Evolutionary conservation across 2,113 vertebrate species (phyloP).

Genomic region (Spheniscus mendiculus): DNA sequence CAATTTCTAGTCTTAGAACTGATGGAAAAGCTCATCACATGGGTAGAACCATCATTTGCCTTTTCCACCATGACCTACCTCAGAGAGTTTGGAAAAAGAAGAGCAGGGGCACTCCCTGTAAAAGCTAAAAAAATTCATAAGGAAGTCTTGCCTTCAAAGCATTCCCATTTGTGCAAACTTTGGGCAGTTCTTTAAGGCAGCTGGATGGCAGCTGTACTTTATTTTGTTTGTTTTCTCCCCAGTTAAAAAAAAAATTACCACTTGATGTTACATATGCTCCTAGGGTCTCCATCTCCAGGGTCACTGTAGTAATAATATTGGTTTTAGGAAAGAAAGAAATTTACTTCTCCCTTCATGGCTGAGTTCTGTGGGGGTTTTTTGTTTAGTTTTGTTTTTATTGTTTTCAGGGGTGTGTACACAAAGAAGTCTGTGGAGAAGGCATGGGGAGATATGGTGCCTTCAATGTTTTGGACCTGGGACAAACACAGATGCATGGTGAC

Average conservation of each 20-base stretch:
- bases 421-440: not conserved
- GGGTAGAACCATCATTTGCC: not conserved
- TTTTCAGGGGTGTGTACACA: not conserved
- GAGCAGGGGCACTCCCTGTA: not conserved
- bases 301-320: not conserved
- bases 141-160: not conserved
- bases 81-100: not conserved
- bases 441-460: not conserved
- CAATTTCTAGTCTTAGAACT: not conserved
- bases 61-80: not conserved
- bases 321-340: not conserved
- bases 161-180: not conserved
- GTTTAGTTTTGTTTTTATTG: not conserved
- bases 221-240: not conserved
- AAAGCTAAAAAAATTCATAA: not conserved
- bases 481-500: not conserved
- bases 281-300: not conserved
- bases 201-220: not conserved
- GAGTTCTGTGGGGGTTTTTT: rapidly evolving
- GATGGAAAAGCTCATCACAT: not conserved
- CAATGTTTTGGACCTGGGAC: not conserved
- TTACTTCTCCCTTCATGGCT: not conserved
- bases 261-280: not conserved
- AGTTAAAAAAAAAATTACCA: not conserved
- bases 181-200: not conserved